phyloP scores from a whole-genome alignment of 2,888 invertebrate species.

The Dermolepida albohirtum region DNA sequence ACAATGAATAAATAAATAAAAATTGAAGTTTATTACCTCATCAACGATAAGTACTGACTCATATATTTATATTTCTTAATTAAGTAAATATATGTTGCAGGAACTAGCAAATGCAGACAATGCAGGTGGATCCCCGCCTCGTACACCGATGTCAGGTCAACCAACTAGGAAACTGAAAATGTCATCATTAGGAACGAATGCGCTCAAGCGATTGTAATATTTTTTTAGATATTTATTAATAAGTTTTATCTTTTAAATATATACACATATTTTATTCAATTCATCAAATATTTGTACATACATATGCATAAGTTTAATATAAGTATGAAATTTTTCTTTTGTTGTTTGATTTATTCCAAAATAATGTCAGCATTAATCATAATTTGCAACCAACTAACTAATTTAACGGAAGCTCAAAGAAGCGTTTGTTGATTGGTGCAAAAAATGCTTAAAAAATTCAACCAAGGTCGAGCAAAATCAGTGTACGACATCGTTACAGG shows the following conservation, averaged over 20 bases:
- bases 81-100: conserved; percentile 66
- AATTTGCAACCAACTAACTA: too few relatives aligned
- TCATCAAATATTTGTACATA: conserved; percentile 59
- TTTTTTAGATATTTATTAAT: conserved; percentile 45
- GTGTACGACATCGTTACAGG: too few relatives aligned
- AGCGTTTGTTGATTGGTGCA: too few relatives aligned
- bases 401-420: too few relatives aligned
- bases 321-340: conserved; percentile 42
- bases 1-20: too few relatives aligned
- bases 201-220: conserved; percentile 77
- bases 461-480: too few relatives aligned
- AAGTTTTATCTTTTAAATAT: conserved; percentile 56
- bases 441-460: too few relatives aligned
- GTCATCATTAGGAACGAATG: conserved; percentile 73
- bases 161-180: conserved; percentile 83
- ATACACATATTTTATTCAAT: conserved; percentile 54
- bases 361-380: too few relatives aligned
- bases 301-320: conserved; percentile 48
- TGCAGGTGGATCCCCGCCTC: conserved; percentile 67
- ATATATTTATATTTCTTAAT: too few relatives aligned
- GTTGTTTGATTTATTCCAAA: conserved; percentile 16
- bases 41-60: too few relatives aligned
- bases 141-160: conserved; percentile 87
- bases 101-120: conserved; percentile 76
- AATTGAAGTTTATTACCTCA: too few relatives aligned